phyloP scores from a whole-genome alignment of 1,140 invertebrate genomes.

The Tribolium castaneum region DNA sequence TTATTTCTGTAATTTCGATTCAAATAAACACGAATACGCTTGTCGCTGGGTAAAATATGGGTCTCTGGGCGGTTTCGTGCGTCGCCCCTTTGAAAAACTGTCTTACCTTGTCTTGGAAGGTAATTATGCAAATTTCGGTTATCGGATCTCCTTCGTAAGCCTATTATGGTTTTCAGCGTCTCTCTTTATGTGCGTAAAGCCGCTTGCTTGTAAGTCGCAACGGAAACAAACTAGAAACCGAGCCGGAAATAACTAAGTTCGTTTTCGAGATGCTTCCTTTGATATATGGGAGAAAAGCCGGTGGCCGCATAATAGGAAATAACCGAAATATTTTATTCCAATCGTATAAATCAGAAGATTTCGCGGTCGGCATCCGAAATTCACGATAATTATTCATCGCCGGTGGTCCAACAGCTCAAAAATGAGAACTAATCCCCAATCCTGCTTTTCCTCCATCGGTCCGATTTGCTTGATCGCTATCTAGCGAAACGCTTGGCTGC shows the following conservation, averaged over 20 bases:
- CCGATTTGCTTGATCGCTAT: constrained; percentile 33
- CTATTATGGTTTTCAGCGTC: constrained; percentile 16
- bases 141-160: constrained; percentile 14
- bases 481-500: background rate
- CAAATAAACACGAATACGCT: too few relatives aligned
- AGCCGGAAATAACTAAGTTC: constrained; percentile 18
- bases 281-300: background rate
- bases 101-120: background rate
- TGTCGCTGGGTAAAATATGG: background rate
- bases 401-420: background rate
- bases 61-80: background rate
- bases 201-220: constrained; percentile 18
- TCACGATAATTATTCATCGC: background rate
- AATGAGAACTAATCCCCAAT: background rate
- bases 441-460: background rate
- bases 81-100: background rate
- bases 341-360: background rate
- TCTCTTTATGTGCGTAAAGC: constrained; percentile 16
- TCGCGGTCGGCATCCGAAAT: background rate
- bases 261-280: constrained; percentile 10
- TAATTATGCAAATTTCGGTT: constrained; percentile 21
- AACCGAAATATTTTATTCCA: constrained; percentile 24
- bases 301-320: constrained; percentile 10
- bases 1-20: too few relatives aligned
- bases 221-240: constrained; percentile 19